Evolutionary conservation across 37 sponge, comb jelly and placozoan genomes (phyloP), one percentile per base, ranked within the genome.

Genomic region (Spongilla lacustris): DNA sequence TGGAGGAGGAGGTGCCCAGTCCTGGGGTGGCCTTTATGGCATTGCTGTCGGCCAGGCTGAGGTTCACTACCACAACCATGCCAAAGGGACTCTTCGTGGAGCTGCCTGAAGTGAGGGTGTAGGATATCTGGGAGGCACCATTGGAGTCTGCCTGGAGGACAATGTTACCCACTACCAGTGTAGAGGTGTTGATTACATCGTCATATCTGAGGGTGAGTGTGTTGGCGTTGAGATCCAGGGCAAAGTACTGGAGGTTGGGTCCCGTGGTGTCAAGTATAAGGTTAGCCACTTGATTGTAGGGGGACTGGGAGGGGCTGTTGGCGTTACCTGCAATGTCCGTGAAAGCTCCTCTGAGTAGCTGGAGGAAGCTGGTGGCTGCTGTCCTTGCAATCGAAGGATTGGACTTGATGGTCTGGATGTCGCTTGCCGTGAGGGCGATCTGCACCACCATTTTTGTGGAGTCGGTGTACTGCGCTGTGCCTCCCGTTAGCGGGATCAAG

Each of bases 1-100:
- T 96, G 50, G 32, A 69, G 6, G 13, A 5, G 27, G 80, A 37
- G 34, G 97, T 90, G 23, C 89, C 94, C 19, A 96, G 76, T 1
- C 80, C 75, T n/a, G 93, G 85, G 28, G 87, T 74, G 3, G 83
- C 84, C 69, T 94, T 94, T 50, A 96, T 84, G 4, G 83, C 87
- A 77, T 94, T 92, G 74, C 68, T 88, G 73, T 95, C 96, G 26
- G 69, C 25, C 21, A 41, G 0, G 19, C 70, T 73, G 9, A 95
- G 69, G 17, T 80, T 67, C 32, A 95, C 73, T 19, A 32, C 28
- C 30, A 95, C 66, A 0, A 34, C 69, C 49, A 85, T 89, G 46
- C 85, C 91, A 87, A 90, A 70, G 4, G 66, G 25, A 41, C 88
- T 85, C 23, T 66, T 27, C 36, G 73, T 84, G 22, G 32, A 30